These are phyloP conservation scores for Rhaphigaster nebulosa DNA, from an alignment of 2,888 invertebrate species.

Conservation along the genomic window DNA sequence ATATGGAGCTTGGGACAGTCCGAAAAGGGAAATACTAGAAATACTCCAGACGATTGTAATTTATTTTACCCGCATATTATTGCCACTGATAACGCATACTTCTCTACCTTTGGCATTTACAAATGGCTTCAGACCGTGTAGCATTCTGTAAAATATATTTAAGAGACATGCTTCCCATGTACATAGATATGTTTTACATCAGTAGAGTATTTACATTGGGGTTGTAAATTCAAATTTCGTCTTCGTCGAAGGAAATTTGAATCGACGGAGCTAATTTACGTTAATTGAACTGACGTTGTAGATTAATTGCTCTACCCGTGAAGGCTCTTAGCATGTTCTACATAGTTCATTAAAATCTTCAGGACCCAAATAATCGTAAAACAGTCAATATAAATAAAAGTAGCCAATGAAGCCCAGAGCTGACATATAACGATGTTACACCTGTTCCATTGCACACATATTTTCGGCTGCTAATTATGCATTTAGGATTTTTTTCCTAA, in stretches of 20 bases:
- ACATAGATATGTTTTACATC: not conserved
- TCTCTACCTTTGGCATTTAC: conserved; percentile 5
- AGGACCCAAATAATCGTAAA: not conserved
- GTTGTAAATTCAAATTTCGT: not conserved
- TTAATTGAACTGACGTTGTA: not conserved
- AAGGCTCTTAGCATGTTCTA: not conserved
- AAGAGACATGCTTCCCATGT: not conserved
- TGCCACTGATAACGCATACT: not conserved
- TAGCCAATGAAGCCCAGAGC: no score
- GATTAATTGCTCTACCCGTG: not conserved
- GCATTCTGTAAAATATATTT: not conserved
- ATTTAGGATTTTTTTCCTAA: no score
- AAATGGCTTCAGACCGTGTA: not conserved
- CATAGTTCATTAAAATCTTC: not conserved
- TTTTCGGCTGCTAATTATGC: no score
- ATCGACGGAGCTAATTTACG: not conserved
- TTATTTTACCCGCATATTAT: not conserved
- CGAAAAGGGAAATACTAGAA: not conserved
- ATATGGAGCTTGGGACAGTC: not conserved
- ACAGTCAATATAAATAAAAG: no score
- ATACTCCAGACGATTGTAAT: not conserved
- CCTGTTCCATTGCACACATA: no score
- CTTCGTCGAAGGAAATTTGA: not conserved
- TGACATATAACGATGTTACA: no score
- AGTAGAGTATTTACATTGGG: not conserved